Percentiles rank a stretch among this genome's conserved stretches.
These are phyloP conservation scores for Periophthalmodon schlosseri DNA, from an alignment of 2,113 vertebrate species.

Conservation along the genomic window DNA sequence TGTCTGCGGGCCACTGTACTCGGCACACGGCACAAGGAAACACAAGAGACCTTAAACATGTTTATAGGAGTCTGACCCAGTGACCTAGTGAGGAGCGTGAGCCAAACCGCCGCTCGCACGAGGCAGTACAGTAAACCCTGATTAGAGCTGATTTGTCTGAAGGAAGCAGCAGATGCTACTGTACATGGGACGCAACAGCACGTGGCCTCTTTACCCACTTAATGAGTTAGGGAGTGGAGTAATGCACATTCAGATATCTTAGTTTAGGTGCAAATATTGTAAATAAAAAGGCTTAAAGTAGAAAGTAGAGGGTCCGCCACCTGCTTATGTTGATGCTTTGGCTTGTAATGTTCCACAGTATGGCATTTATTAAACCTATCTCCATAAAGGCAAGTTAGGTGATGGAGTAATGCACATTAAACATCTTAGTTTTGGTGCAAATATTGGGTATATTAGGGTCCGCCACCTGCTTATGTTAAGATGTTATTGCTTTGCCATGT, in stretches of 20 bases:
- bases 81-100: constrained; percentile 24
- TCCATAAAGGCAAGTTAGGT: background rate
- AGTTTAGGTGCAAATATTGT: background rate
- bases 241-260: background rate
- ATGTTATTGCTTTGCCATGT: too few relatives aligned
- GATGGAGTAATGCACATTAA: background rate
- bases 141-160: constrained; percentile 42
- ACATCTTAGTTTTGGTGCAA: background rate
- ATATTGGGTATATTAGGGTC: too few relatives aligned
- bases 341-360: too few relatives aligned
- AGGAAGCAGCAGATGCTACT: constrained; percentile 20
- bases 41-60: constrained; percentile 2
- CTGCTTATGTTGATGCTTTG: too few relatives aligned
- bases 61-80: constrained; percentile 22
- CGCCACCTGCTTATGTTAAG: too few relatives aligned
- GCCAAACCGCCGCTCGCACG: constrained; percentile 8
- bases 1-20: constrained; percentile 50
- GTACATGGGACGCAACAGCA: constrained; percentile 18
- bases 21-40: background rate
- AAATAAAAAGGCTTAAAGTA: too few relatives aligned
- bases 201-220: background rate
- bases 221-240: background rate
- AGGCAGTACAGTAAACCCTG: constrained; percentile 35
- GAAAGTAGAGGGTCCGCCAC: too few relatives aligned
- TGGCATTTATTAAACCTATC: too few relatives aligned